Base-by-base conservation (phyloP, 2,113 vertebrate genomes). In the Opisthocomus hoazin region DNA sequence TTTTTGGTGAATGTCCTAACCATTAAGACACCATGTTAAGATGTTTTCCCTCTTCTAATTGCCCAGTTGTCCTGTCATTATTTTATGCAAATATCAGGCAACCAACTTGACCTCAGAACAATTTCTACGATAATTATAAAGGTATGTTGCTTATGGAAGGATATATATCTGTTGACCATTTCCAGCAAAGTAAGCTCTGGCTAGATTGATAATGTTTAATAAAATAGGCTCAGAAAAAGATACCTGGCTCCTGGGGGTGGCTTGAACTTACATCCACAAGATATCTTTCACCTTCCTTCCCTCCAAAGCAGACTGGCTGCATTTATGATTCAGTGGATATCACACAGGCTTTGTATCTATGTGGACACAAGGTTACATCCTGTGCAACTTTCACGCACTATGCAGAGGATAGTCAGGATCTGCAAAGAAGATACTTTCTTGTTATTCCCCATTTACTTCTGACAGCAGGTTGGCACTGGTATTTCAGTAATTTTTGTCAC, bases 361-460 rank as follows among this genome's bases (percentile, higher is more conserved):
- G 26, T 37, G 21, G 16, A 22, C 22, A 75, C 11, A 50, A 82
- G 16, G 14, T 16, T 60, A 3, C 9, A 17, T 3, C 15, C 19
- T 11, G 5, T 26, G 14, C 15, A 45, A 11, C 13, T 50, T 78
- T 64, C 0, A 0, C 60, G n/a, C 15, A n/a, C 13, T 6, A 34
- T 29, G 21, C 17, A 26, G 8, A 32, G 18, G 7, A n/a, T 17
- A 48, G 15, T 53, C 63, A 84, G 29, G 15, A 58, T 11, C 29
- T 21, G 19, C 50, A 66, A 23, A 65, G 82, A 43, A 30, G 6
- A 24, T 6, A n/a, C 15, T 39, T 11, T 10, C 9, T n/a, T 53
- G 1, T n/a, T 70, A 30, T 76, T 71, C 21, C 29, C 23, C 3
- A 0, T 58, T 74, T 69, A 74, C 6, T 6, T 75, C 34, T 58